These are phyloP conservation scores for Magallana angulata DNA, from an alignment of 1,140 invertebrate genomes.

Conservation along the genomic window DNA sequence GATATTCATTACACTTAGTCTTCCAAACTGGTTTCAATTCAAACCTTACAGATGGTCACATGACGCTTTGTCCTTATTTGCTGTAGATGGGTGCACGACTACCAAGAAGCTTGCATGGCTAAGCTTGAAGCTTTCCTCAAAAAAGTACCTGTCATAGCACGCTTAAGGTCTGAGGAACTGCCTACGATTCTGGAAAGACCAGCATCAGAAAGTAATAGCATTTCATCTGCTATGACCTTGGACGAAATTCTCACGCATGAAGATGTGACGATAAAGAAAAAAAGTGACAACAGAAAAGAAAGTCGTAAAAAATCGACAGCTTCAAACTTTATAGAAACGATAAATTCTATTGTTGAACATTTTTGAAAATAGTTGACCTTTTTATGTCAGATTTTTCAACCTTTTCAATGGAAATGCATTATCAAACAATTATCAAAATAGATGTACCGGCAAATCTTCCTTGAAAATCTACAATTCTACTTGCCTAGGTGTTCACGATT, in stretches of 20 bases:
- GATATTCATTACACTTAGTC: no score
- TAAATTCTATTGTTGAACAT: constrained; percentile 11
- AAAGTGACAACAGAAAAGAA: not conserved
- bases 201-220: not conserved
- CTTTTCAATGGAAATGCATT: no score
- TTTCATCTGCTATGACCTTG: not conserved
- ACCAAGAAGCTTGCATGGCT: constrained; percentile 99
- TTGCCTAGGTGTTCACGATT: no score
- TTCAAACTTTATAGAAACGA: not conserved
- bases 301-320: not conserved
- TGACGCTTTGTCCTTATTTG: constrained; percentile 94
- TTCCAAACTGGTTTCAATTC: no score
- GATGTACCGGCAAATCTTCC: no score
- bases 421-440: no score
- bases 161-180: constrained; percentile 28
- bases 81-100: constrained; percentile 97
- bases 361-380: not conserved
- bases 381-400: no score
- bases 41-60: constrained; percentile 87
- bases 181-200: constrained; percentile 37
- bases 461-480: no score
- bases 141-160: constrained; percentile 32
- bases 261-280: not conserved
- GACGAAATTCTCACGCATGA: constrained; percentile 31
- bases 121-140: constrained; percentile 90